These are phyloP conservation scores for Spialia ferax DNA, from an alignment of 2,888 invertebrate genomes.

Conservation along the genomic window DNA sequence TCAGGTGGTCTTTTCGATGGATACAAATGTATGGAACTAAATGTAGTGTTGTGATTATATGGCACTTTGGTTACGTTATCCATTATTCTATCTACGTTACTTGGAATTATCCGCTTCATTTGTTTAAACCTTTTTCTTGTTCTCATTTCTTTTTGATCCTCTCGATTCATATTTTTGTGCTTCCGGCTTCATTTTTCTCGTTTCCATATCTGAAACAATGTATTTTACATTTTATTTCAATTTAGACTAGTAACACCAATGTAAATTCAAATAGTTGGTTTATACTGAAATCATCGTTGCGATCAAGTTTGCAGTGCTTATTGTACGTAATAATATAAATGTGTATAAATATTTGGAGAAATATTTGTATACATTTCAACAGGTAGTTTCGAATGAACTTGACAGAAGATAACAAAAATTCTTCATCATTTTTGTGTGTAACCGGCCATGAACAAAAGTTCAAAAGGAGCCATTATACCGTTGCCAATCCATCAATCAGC, in stretches of 20 bases:
- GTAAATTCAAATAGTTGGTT: too few species aligned
- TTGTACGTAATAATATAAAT: too few species aligned
- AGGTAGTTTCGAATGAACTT: neutral
- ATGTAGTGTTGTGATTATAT: conserved; percentile 52
- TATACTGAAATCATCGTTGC: too few species aligned
- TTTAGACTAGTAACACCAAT: neutral
- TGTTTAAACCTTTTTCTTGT: conserved; percentile 5
- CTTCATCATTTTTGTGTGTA: conserved; percentile 2
- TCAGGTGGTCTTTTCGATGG: conserved; percentile 68
- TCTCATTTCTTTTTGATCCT: conserved; percentile 7
- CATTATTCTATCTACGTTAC: conserved; percentile 53
- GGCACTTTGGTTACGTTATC: conserved; percentile 53
- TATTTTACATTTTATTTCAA: neutral
- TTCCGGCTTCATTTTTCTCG: conserved; percentile 12
- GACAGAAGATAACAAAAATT: neutral
- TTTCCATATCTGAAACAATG: conserved; percentile 43
- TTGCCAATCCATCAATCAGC: conserved; percentile 55
- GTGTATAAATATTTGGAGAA: neutral
- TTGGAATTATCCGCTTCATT: conserved; percentile 27
- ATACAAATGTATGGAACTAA: conserved; percentile 56
- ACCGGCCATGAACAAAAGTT: conserved; percentile 21
- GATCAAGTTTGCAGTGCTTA: too few species aligned
- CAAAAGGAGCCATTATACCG: conserved; percentile 41
- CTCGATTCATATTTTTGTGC: conserved; percentile 1
- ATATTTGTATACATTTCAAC: neutral